phyloP scores from a whole-genome alignment of 2,888 invertebrate genomes.

The Galerucella pusilla region DNA sequence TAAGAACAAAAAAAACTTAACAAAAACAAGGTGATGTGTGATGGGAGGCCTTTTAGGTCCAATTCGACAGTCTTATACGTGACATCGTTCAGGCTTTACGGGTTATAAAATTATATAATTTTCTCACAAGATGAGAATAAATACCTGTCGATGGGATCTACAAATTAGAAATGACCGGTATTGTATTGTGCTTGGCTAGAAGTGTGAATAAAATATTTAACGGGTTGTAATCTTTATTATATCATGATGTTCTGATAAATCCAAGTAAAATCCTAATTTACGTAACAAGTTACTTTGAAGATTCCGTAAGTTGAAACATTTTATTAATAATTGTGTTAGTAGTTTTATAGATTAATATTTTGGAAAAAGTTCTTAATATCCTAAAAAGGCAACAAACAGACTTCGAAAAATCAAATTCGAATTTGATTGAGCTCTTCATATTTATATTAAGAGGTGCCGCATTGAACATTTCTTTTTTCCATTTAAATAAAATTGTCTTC shows the following conservation, averaged over 20 bases:
- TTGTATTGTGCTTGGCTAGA: neutral
- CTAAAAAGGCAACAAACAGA: too few species aligned
- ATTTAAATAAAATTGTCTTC: too few species aligned
- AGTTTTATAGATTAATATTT: too few species aligned
- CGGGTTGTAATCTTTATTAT: neutral
- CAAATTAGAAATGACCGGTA: neutral
- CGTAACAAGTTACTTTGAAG: neutral
- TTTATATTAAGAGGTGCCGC: too few species aligned
- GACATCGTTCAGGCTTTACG: constrained; percentile 39
- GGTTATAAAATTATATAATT: constrained; percentile 7
- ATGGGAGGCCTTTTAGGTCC: constrained; percentile 30
- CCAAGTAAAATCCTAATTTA: neutral
- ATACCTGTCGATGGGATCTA: neutral
- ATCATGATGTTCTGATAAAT: neutral
- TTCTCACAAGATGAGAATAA: neutral
- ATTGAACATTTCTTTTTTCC: too few species aligned
- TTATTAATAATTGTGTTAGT: neutral
- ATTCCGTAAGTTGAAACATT: neutral
- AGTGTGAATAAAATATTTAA: neutral
- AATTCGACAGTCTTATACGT: constrained; percentile 47
- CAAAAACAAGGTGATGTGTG: constrained; percentile 55
- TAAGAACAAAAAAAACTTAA: constrained; percentile 57
- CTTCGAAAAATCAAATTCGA: too few species aligned
- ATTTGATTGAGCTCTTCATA: too few species aligned
- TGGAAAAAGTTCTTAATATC: too few species aligned